A percentile compares a stretch with the other conserved stretches of the same genome.
phyloP scores from a whole-genome alignment of 92 coral and sea anemone genomes.

The Hydrozoanthus gracilis region DNA sequence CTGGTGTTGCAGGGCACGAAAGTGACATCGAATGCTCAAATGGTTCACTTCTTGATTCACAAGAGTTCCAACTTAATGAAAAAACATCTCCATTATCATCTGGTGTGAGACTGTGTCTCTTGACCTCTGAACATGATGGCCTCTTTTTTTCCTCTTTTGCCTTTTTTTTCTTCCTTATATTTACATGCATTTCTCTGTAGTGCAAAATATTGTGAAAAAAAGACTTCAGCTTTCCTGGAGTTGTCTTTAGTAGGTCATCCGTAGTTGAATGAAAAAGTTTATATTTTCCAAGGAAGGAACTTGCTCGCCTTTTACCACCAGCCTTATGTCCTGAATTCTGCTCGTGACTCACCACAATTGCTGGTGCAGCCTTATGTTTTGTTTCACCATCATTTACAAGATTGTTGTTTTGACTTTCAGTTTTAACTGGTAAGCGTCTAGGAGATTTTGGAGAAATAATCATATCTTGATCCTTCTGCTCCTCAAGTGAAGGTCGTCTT shows the following conservation, averaged over 20 bases:
- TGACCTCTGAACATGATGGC: slow-evolving; percentile 22
- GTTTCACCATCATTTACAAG: slow-evolving; percentile 6
- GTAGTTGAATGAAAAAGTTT: slow-evolving; percentile 88
- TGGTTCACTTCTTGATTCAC: slow-evolving; percentile 2
- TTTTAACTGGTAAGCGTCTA: slow-evolving; percentile 4
- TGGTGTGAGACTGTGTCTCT: slow-evolving; percentile 23
- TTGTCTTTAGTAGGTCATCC: slow-evolving; percentile 87
- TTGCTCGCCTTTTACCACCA: slow-evolving; percentile 68
- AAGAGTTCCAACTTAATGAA: slow-evolving; percentile 14
- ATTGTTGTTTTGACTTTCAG: slow-evolving; percentile 33
- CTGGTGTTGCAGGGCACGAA: slow-evolving; percentile 24
- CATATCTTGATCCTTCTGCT: not conserved
- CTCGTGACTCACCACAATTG: slow-evolving; percentile 26
- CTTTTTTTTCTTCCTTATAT: slow-evolving; percentile 12
- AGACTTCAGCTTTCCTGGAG: slow-evolving; percentile 88
- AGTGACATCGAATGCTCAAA: not conserved
- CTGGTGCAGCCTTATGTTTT: slow-evolving; percentile 14
- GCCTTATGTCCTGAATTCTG: slow-evolving; percentile 48
- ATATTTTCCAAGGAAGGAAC: slow-evolving; percentile 82
- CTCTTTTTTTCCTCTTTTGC: slow-evolving; percentile 28
- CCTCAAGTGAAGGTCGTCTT: slow-evolving; percentile 59
- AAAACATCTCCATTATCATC: slow-evolving; percentile 3
- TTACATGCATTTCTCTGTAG: slow-evolving; percentile 37
- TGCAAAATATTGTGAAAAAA: slow-evolving; percentile 90
- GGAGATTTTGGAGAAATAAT: slow-evolving; percentile 11